A percentile compares a stretch with the other conserved stretches of the same genome.
Evolutionary conservation across 2,797 vertebrate species (phyloP).

Genomic region (Artibeus lituratus): DNA sequence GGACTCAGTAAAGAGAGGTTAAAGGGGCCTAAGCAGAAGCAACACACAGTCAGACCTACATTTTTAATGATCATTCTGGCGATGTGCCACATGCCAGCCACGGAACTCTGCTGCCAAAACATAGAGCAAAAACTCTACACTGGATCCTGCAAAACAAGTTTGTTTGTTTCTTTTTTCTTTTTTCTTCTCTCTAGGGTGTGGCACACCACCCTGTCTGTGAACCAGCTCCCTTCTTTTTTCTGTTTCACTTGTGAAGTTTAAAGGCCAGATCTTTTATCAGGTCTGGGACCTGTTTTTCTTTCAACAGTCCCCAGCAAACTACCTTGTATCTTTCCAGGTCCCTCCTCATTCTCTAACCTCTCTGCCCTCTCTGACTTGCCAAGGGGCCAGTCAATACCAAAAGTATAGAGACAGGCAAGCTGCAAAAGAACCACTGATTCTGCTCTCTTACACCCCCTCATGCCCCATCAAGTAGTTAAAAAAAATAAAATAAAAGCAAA

Average conservation of each 20-base stretch:
- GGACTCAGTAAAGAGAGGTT: not conserved
- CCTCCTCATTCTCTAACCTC: not conserved
- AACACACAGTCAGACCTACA: not conserved
- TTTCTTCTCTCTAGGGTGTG: not conserved
- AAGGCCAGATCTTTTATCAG: not conserved
- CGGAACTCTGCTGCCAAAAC: not conserved
- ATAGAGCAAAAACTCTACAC: conserved; percentile 49
- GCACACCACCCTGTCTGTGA: not conserved
- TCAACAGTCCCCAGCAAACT: not conserved
- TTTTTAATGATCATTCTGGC: not conserved
- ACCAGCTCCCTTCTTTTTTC: conserved; percentile 1
- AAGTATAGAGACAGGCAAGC: not conserved
- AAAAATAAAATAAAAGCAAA: not conserved
- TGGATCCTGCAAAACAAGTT: conserved; percentile 66
- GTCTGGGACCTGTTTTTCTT: not conserved
- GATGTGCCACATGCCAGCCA: not conserved
- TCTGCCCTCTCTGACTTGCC: not conserved
- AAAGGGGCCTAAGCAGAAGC: not conserved
- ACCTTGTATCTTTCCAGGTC: not conserved
- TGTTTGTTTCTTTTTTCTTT: not conserved
- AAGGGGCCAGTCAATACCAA: not conserved
- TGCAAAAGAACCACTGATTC: not conserved
- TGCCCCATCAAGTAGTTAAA: not conserved
- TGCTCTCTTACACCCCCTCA: not conserved
- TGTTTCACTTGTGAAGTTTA: conserved; percentile 26